phyloP scores from a whole-genome alignment of 2,888 invertebrate genomes.

The Cheilosia impressa region DNA sequence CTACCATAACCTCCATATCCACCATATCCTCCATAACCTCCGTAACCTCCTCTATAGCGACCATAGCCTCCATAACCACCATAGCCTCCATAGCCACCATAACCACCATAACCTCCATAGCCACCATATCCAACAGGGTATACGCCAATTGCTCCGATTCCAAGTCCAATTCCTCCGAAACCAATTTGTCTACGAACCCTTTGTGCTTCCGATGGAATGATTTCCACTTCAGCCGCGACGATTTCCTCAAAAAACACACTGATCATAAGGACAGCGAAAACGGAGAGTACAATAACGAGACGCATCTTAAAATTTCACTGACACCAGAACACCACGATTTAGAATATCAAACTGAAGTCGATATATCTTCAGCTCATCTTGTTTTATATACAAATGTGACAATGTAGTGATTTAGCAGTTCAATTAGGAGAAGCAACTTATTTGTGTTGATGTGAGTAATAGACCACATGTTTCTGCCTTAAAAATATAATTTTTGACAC shows the following conservation, averaged over 20 bases:
- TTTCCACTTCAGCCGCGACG: neutral
- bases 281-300: conserved; percentile 22
- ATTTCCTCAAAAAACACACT: conserved; percentile 15
- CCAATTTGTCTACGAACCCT: conserved; percentile 56
- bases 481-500: neutral
- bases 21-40: conserved; percentile 28
- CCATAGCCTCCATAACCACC: conserved; percentile 9
- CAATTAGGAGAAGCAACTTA: too few relatives aligned
- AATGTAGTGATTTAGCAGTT: neutral
- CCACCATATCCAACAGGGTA: conserved; percentile 16
- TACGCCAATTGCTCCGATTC: conserved; percentile 21
- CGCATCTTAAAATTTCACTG: conserved; percentile 32
- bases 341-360: neutral
- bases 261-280: conserved; percentile 29
- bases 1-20: conserved; percentile 15
- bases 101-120: conserved; percentile 22
- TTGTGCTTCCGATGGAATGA: conserved; percentile 19
- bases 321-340: neutral
- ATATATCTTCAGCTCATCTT: neutral
- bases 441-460: too few relatives aligned
- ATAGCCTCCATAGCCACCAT: conserved; percentile 8
- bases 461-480: too few relatives aligned
- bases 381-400: conserved; percentile 9
- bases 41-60: conserved; percentile 27
- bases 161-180: conserved; percentile 33